Evolutionary conservation across 2,797 vertebrate species (phyloP).

Genomic region (Fringilla coelebs): DNA sequence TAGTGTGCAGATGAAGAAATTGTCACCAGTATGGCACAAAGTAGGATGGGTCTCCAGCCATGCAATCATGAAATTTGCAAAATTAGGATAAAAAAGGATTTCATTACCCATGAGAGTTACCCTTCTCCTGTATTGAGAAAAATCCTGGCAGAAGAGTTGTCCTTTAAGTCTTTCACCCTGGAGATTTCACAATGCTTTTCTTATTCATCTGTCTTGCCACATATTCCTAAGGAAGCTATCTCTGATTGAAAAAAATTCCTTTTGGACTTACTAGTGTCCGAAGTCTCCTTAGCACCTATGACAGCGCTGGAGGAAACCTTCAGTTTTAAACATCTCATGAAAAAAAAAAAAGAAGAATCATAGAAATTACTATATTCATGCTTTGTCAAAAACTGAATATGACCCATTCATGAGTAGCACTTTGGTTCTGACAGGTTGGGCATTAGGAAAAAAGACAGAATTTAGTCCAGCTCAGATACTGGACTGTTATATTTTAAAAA

Average conservation of each 20-base stretch:
- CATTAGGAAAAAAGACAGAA: background rate
- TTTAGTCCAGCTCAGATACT: background rate
- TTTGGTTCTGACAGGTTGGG: background rate
- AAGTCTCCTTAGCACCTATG: background rate
- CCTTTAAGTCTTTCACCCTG: background rate
- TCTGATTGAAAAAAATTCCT: background rate
- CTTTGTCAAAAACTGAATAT: background rate
- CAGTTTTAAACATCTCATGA: background rate
- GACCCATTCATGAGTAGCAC: background rate
- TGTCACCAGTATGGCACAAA: background rate
- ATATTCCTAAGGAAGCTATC: background rate
- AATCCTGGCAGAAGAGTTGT: background rate
- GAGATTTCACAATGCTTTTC: background rate
- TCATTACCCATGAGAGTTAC: background rate
- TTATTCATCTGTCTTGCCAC: background rate
- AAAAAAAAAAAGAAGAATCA: background rate
- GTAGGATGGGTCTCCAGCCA: background rate
- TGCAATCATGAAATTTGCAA: background rate
- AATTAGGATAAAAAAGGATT: background rate
- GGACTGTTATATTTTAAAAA: background rate
- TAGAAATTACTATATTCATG: background rate
- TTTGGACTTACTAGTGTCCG: background rate
- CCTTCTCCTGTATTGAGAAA: background rate
- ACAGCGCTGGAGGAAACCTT: background rate
- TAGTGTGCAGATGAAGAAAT: background rate